A percentile compares a stretch with the other conserved stretches of the same genome.
phyloP scores from a whole-genome alignment of 1,140 invertebrate species.

The Tenebrio molitor region DNA sequence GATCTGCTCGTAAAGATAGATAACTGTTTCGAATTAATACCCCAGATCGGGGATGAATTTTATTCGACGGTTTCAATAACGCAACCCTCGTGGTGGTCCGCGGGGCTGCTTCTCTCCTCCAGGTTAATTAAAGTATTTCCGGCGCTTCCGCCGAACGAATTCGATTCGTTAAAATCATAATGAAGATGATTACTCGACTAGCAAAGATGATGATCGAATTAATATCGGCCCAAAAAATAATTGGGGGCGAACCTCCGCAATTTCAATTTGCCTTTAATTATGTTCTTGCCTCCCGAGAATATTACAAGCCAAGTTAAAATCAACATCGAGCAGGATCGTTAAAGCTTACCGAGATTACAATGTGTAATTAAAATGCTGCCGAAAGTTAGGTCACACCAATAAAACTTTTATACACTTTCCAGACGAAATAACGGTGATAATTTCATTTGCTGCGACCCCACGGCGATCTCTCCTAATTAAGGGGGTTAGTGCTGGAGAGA shows the following conservation, averaged over 20 bases:
- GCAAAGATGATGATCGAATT: conserved; percentile 36
- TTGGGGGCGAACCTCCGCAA: conserved; percentile 18
- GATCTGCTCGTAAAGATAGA: conserved; percentile 1
- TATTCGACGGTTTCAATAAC: not conserved
- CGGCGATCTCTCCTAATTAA: conserved; percentile 14
- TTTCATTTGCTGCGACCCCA: not conserved
- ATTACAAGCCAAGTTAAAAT: conserved; percentile 37
- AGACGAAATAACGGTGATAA: conserved; percentile 1
- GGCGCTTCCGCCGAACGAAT: conserved; percentile 1
- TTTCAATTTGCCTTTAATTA: conserved; percentile 37
- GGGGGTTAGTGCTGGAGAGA: conserved; percentile 6
- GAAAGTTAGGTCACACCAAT: conserved; percentile 26
- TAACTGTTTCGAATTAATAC: too few species aligned
- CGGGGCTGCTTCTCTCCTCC: not conserved
- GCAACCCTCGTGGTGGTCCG: too few species aligned
- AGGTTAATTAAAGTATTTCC: conserved; percentile 11
- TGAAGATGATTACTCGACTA: conserved; percentile 31
- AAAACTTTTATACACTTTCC: conserved; percentile 30
- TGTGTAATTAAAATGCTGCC: conserved; percentile 29
- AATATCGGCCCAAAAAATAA: conserved; percentile 20
- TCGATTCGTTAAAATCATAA: conserved; percentile 27
- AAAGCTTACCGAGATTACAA: conserved; percentile 24
- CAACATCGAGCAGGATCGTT: conserved; percentile 27
- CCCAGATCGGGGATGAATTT: not conserved
- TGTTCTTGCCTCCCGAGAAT: conserved; percentile 26